A percentile compares a stretch with the other conserved stretches of the same genome.
phyloP scores from a whole-genome alignment of 2,888 invertebrate genomes.

The Furcula furcula region DNA sequence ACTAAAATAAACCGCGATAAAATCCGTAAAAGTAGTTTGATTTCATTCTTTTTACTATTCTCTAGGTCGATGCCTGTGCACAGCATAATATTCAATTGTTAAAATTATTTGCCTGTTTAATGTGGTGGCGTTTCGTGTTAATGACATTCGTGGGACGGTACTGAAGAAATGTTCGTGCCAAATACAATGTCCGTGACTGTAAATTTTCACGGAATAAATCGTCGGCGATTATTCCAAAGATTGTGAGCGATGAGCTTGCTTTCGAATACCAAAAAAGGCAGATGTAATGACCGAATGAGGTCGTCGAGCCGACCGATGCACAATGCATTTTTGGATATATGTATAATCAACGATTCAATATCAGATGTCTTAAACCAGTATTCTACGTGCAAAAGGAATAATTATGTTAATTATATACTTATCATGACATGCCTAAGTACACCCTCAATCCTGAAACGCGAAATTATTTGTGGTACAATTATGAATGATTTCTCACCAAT shows the following conservation, averaged over 20 bases:
- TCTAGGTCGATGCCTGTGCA: no score
- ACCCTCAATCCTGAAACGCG: no score
- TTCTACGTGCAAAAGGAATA: neutral
- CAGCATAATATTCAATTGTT: no score
- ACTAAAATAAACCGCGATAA: no score
- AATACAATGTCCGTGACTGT: constrained; percentile 36
- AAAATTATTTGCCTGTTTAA: constrained; percentile 22
- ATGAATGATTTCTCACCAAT: no score
- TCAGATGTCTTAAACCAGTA: neutral
- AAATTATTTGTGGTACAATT: no score
- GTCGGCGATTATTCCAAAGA: constrained; percentile 32
- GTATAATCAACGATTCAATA: constrained; percentile 24
- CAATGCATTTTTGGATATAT: constrained; percentile 24
- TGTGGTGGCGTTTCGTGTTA: constrained; percentile 30
- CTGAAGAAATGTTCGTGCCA: constrained; percentile 34
- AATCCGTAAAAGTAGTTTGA: no score
- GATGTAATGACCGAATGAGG: constrained; percentile 36
- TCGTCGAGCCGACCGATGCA: constrained; percentile 16
- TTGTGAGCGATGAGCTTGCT: constrained; percentile 31
- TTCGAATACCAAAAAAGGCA: constrained; percentile 47
- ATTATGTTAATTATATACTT: no score
- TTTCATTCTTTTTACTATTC: no score
- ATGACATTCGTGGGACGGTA: constrained; percentile 38
- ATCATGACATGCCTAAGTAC: no score
- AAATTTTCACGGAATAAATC: constrained; percentile 43